Conservation (phyloP, 1,140 invertebrate genomes). For the Drosophila punjabiensis region DNA sequence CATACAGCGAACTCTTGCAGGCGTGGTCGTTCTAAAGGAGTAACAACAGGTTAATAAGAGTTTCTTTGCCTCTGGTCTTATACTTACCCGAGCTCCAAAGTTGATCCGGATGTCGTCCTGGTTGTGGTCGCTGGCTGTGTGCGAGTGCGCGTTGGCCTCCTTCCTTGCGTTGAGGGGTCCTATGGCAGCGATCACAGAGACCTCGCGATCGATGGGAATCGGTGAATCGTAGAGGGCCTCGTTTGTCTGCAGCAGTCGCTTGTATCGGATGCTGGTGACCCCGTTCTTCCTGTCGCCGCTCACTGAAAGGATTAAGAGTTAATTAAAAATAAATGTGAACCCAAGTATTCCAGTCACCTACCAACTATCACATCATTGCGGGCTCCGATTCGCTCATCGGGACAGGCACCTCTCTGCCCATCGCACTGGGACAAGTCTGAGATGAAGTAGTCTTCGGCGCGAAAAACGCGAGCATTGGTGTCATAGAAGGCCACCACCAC, state of each 20-base stretch:
- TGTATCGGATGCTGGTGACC: conserved; percentile 93
- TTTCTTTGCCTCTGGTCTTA: background rate
- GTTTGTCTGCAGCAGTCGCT: conserved; percentile 90
- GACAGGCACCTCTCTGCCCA: conserved; percentile 93
- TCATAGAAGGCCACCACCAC: conserved; percentile 94
- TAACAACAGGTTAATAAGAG: no score
- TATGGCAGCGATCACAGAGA: conserved; percentile 94
- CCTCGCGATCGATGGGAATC: conserved; percentile 89
- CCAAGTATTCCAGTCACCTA: conserved; percentile 39
- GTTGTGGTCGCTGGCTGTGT: conserved; percentile 89
- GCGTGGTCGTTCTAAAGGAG: conserved; percentile 72
- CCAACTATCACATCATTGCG: conserved; percentile 92
- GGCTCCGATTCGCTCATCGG: conserved; percentile 92
- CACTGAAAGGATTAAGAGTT: conserved; percentile 76
- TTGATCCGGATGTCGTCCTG: conserved; percentile 91
- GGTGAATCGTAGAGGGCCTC: conserved; percentile 90
- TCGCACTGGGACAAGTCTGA: conserved; percentile 93
- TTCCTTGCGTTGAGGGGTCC: conserved; percentile 91
- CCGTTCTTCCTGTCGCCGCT: conserved; percentile 91
- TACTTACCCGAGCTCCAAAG: conserved; percentile 87
- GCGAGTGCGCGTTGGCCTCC: conserved; percentile 93
- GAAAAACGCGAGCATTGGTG: conserved; percentile 88
- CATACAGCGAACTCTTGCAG: conserved; percentile 84
- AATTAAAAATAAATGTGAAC: background rate
- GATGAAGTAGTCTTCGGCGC: conserved; percentile 94